A percentile compares a stretch with the other conserved stretches of the same genome.
These are phyloP conservation scores for Cynopterus sphinx DNA, from an alignment of 2,797 vertebrate genomes.

Conservation along the genomic window DNA sequence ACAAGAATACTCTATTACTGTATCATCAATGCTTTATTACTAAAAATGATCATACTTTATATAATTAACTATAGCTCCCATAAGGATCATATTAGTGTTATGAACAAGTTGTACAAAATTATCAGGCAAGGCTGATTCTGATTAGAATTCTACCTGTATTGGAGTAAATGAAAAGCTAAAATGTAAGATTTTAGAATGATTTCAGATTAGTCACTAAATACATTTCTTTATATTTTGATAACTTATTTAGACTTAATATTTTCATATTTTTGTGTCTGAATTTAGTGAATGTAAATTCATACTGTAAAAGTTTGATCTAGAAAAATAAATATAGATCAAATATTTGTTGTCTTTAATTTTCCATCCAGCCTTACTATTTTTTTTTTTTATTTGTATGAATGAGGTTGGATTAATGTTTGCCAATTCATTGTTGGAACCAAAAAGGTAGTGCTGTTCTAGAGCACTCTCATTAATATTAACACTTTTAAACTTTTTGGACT, in stretches of 20 bases:
- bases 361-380: background rate
- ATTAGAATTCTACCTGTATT: background rate
- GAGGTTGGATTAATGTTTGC: background rate
- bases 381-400: background rate
- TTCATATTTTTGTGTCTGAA: background rate
- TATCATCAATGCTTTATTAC: background rate
- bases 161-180: background rate
- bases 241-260: background rate
- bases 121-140: background rate
- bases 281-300: background rate
- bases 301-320: background rate
- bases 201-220: background rate
- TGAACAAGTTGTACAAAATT: background rate
- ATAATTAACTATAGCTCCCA: background rate
- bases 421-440: background rate
- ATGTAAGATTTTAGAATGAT: background rate
- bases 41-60: background rate
- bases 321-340: background rate
- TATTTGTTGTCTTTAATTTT: background rate
- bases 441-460: background rate
- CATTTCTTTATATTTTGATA: background rate
- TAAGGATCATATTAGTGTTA: background rate
- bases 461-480: background rate
- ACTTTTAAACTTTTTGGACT: background rate
- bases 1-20: background rate